These are phyloP conservation scores for Xiphophorus birchmanni DNA, from an alignment of 2,797 vertebrate species.

Conservation along the genomic window DNA sequence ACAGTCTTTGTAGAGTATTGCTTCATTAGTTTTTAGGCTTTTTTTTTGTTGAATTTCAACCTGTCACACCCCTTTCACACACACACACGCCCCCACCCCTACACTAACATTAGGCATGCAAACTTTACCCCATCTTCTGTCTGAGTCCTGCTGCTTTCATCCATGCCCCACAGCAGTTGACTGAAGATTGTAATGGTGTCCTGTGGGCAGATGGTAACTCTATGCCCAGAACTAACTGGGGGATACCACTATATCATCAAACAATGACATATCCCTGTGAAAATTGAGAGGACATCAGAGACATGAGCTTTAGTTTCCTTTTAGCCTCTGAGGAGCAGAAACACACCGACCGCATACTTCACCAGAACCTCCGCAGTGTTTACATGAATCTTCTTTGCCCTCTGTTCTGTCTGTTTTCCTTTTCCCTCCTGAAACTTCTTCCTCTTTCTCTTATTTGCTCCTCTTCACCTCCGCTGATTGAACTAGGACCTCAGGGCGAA, in stretches of 20 bases:
- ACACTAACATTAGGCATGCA: constrained; percentile 11
- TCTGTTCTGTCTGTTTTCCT: constrained; percentile 40
- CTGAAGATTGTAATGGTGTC: constrained; percentile 68
- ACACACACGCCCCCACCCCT: neutral
- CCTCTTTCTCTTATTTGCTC: constrained; percentile 25
- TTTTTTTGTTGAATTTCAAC: neutral
- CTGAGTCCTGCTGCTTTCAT: constrained; percentile 67
- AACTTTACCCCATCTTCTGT: constrained; percentile 30
- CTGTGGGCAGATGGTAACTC: constrained; percentile 74
- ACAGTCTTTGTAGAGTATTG: neutral
- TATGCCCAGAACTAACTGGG: constrained; percentile 60
- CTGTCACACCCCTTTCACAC: neutral
- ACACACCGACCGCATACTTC: constrained; percentile 47
- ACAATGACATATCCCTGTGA: constrained; percentile 59
- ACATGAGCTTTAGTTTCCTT: constrained; percentile 46
- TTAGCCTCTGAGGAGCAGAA: constrained; percentile 51
- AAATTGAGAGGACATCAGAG: constrained; percentile 74
- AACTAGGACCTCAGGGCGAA: constrained; percentile 58
- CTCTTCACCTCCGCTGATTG: constrained; percentile 19
- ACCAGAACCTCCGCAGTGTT: constrained; percentile 21
- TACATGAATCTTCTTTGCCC: constrained; percentile 26
- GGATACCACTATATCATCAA: constrained; percentile 70
- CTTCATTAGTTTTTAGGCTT: neutral
- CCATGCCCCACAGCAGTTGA: constrained; percentile 66
- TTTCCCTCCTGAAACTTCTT: constrained; percentile 29